Evolutionary conservation across 1,140 invertebrate species (phyloP), one percentile per base, ranked within the genome.

Genomic region (silkworm (Bombyx mori)): DNA sequence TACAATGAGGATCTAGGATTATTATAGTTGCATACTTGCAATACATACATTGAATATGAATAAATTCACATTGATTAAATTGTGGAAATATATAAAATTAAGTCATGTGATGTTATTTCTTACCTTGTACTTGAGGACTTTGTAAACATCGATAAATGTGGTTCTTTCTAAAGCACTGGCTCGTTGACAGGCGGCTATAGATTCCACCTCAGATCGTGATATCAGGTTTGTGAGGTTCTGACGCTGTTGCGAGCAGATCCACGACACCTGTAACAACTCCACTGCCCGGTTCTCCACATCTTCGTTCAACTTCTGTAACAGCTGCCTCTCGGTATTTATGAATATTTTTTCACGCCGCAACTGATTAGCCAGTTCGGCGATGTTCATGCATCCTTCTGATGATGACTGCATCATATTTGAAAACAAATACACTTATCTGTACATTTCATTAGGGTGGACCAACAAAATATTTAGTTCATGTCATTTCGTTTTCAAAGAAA

Each of bases 191-290:
- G 93, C 96, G 44, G 91, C 89, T 54, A 92, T 90, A 2, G 94
- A 93, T 44, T 93, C 91, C 44, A 91, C 91, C 72, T 95, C 94
- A 44, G 92, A 92, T 61, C 91, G 89, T 7, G 93, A 92, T 52
- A 97, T 92, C 59, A 98, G 82, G 61, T 91, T 91, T 69, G 96
- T 94, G 5, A 98, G 88, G 78, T 96, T 96, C 44, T 94, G 90
- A 63, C 95, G 91, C 80, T 98, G 96, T 79, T 97, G 95, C 3
- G 94, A 92, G 49, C 94, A 95, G 56, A 98, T 92, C 95, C 96
- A 98, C 42, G 96, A 93, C 64, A 94, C 90, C 79, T 97, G 93
- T 35, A 88, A 73, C 50, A 88, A 63, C 54, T 88, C 86, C 60
- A 82, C 59, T 6, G 80, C 76, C 59, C 75, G 79, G 54, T 82